Base-by-base conservation (phyloP, 2,888 invertebrate genomes). In the Therioaphis trifolii region DNA sequence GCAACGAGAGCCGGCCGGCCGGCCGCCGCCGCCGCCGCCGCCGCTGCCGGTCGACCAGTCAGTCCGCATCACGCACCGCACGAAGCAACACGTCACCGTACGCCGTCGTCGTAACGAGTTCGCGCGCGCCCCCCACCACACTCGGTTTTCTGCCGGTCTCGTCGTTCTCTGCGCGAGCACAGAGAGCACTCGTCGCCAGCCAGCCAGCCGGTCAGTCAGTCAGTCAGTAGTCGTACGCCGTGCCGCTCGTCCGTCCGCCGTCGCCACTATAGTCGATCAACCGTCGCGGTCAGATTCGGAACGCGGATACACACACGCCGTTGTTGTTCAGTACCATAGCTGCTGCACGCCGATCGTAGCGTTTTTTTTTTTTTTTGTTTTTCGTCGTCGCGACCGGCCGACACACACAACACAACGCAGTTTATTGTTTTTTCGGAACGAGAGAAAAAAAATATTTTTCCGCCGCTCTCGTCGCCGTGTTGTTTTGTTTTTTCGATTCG, bases 271-370 rank as follows among this genome's bases (percentile, higher is more conserved):
- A 82, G 72, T 72, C 21, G 80, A 21, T 72, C 43, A 71, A 24
- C 80, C 72, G 72, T 35, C 61, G 71, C 80, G 80, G 69, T 80
- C 80, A 72, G 71, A 72, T 80, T 80, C 80, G 72, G 63, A 35
- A 35, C 35, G 35, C 35, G n/a, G n/a, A n/a, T n/a, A n/a, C n/a
- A n/a, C n/a, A n/a, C n/a, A n/a, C n/a, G n/a, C n/a, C n/a, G n/a
- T n/a, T n/a, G n/a, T n/a, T n/a, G n/a, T 80, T 80, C 18, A 72
- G n/a, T 72, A n/a, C 80, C 61, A 21, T 80, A 72, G 80, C 80
- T 80, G 35, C 68, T 35, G 7, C 24, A 21, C 49, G 55, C 55
- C n/a, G n/a, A n/a, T n/a, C n/a, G n/a, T n/a, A n/a, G n/a, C n/a
- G n/a, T n/a, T n/a, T n/a, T n/a, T n/a, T n/a, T n/a, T n/a, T n/a